phyloP scores from a whole-genome alignment of 2,888 invertebrate species.

The Trissolcus brochymenae region DNA sequence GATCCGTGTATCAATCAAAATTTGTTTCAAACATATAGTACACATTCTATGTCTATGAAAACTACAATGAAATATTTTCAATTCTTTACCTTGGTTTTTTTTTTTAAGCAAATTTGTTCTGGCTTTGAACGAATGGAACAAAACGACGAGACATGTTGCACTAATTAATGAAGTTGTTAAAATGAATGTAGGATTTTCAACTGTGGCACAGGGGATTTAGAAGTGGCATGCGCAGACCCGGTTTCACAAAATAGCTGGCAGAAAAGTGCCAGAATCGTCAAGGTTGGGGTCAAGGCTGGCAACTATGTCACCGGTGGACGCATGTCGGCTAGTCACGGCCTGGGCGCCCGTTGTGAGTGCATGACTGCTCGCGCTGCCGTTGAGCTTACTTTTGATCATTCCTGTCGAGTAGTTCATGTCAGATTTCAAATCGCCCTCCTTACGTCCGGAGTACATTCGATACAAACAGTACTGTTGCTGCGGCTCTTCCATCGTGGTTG shows the following conservation, averaged over 20 bases:
- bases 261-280: slow-evolving; percentile 81
- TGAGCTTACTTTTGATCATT: slow-evolving; percentile 72
- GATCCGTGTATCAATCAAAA: no score
- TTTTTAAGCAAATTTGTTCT: no score
- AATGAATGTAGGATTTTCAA: no score
- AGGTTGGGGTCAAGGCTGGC: slow-evolving; percentile 77
- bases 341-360: slow-evolving; percentile 72
- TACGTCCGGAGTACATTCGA: slow-evolving; percentile 74
- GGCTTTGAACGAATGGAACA: no score
- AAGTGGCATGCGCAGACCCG: slow-evolving; percentile 74
- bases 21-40: no score
- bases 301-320: slow-evolving; percentile 76
- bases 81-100: no score
- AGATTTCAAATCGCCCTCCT: slow-evolving; percentile 68
- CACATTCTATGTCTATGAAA: no score
- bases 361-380: slow-evolving; percentile 75
- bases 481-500: slow-evolving; percentile 77
- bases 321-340: slow-evolving; percentile 72
- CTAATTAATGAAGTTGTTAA: no score
- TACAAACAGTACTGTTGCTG: slow-evolving; percentile 75
- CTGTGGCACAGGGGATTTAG: slow-evolving; percentile 58
- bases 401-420: slow-evolving; percentile 66
- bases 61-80: no score
- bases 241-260: slow-evolving; percentile 81
- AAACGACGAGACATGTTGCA: slow-evolving; percentile 4